A percentile compares a stretch with the other conserved stretches of the same genome.
Conservation (phyloP, 1,140 invertebrate genomes). For the Zaprionus vittiger region DNA sequence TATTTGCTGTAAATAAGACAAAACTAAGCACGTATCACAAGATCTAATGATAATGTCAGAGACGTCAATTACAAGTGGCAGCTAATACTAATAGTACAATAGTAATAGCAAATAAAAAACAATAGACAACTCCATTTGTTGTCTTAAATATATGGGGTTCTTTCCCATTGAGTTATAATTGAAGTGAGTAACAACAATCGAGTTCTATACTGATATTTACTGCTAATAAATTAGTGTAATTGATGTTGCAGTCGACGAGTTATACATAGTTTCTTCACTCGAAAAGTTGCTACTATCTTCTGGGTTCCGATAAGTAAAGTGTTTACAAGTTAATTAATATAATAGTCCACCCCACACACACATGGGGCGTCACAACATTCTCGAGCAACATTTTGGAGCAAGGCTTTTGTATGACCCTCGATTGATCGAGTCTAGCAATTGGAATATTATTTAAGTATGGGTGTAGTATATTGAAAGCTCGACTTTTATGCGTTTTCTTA, state of each 20-base stretch:
- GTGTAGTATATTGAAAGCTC: background rate
- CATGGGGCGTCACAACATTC: slow-evolving; percentile 7
- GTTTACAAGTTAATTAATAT: slow-evolving; percentile 70
- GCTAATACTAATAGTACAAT: slow-evolving; percentile 12
- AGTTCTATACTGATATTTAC: background rate
- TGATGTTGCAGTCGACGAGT: background rate
- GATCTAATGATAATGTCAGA: slow-evolving; percentile 9
- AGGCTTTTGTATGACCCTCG: slow-evolving; percentile 10
- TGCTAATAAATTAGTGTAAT: slow-evolving; percentile 12
- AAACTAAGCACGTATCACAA: slow-evolving; percentile 16
- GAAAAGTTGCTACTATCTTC: slow-evolving; percentile 2
- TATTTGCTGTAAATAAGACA: slow-evolving; percentile 9
- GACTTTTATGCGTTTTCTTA: background rate
- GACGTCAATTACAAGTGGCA: slow-evolving; percentile 15
- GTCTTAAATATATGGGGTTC: background rate
- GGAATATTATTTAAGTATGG: background rate
- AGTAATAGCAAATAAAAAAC: background rate
- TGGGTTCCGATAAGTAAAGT: slow-evolving; percentile 46
- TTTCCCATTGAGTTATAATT: slow-evolving; percentile 3
- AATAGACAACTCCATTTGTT: slow-evolving; percentile 21
- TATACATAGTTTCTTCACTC: slow-evolving; percentile 3
- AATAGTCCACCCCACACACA: slow-evolving; percentile 44
- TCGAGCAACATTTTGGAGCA: background rate
- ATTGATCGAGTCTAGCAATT: background rate
- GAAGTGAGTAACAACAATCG: slow-evolving; percentile 16